A percentile compares a stretch with the other conserved stretches of the same genome.
Conservation (phyloP, 2,888 invertebrate genomes). For the Amaurobius ferox region DNA sequence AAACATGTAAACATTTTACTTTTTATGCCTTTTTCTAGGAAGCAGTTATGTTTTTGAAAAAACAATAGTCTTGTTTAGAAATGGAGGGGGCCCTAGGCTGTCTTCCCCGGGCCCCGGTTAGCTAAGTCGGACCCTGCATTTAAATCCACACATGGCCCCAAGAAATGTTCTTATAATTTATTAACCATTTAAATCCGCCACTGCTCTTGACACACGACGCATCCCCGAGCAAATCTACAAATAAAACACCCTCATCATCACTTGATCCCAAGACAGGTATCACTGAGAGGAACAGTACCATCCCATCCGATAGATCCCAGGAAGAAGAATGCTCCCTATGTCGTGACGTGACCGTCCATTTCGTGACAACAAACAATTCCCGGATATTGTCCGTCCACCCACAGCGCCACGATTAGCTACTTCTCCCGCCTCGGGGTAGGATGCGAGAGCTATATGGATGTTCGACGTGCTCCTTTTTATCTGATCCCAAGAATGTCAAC, state of each 20-base stretch:
- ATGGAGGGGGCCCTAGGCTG: too few species aligned
- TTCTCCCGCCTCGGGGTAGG: slow-evolving; percentile 14
- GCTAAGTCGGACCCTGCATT: too few species aligned
- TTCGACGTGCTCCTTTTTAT: slow-evolving; percentile 26
- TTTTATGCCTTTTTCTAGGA: too few species aligned
- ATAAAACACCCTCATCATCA: background rate
- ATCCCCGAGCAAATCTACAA: background rate
- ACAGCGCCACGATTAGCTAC: background rate
- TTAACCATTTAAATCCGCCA: background rate
- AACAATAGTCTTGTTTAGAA: too few species aligned
- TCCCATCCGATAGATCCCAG: background rate
- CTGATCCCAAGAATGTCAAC: slow-evolving; percentile 52
- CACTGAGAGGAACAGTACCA: background rate
- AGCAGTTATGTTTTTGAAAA: too few species aligned
- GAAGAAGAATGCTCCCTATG: background rate
- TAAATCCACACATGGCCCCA: too few species aligned
- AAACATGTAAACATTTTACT: too few species aligned
- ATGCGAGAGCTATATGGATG: slow-evolving; percentile 45
- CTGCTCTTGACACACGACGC: background rate
- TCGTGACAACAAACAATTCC: slow-evolving; percentile 63
- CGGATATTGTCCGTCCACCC: slow-evolving; percentile 24
- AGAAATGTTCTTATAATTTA: too few species aligned
- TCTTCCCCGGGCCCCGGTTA: too few species aligned
- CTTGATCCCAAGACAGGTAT: background rate
- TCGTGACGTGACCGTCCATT: slow-evolving; percentile 40